phyloP scores from a whole-genome alignment of 2,888 invertebrate genomes.

The Harpagoxenus sublaevis region DNA sequence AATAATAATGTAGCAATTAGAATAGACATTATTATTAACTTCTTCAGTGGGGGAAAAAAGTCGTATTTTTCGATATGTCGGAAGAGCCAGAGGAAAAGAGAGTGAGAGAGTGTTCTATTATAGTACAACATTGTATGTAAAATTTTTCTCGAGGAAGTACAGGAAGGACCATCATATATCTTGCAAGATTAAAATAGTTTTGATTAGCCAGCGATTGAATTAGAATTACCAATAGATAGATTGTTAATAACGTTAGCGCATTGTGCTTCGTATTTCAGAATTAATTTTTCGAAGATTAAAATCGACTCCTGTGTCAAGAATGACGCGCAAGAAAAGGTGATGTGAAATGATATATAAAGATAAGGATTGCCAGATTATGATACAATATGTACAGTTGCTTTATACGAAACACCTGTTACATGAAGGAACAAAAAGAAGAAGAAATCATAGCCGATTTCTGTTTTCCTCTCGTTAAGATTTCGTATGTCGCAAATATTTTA shows the following conservation, averaged over 20 bases:
- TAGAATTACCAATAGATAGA: constrained; percentile 1
- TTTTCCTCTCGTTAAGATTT: not conserved
- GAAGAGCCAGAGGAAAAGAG: not conserved
- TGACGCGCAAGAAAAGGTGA: not conserved
- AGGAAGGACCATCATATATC: not conserved
- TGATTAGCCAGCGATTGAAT: constrained; percentile 3
- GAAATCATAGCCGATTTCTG: not conserved
- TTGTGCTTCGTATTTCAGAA: constrained; percentile 1
- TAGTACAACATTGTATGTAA: constrained; percentile 21
- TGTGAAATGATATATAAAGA: not conserved
- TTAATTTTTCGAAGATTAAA: constrained; percentile 26
- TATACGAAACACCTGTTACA: not conserved
- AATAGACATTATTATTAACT: constrained; percentile 29
- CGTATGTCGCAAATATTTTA: constrained; percentile 5
- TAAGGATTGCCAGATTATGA: constrained; percentile 12
- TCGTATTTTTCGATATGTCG: constrained; percentile 38
- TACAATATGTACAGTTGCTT: not conserved
- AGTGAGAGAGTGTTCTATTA: constrained; percentile 1
- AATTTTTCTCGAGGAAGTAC: constrained; percentile 24
- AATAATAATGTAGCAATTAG: constrained; percentile 23
- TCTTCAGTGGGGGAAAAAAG: constrained; percentile 18
- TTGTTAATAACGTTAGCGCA: not conserved
- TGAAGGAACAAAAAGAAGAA: constrained; percentile 3
- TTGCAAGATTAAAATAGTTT: constrained; percentile 27
- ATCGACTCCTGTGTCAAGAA: not conserved